Conservation (phyloP, 2,113 vertebrate species). For the Drymodes brunneopygia region DNA sequence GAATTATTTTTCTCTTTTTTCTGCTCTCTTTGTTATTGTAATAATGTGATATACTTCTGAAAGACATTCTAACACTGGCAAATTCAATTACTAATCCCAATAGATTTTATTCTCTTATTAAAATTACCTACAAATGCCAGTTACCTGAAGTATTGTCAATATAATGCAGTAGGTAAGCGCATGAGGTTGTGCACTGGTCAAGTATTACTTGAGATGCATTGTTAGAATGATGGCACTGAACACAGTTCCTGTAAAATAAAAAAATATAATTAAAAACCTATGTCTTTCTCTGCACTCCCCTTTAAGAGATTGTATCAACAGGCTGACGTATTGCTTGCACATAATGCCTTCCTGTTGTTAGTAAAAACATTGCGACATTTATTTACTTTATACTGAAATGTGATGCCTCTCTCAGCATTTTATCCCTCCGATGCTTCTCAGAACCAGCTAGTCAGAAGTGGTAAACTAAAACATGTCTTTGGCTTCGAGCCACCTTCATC, state of each 20-base stretch:
- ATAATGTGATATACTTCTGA: not conserved
- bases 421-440: not conserved
- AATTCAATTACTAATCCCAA: not conserved
- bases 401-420: not conserved
- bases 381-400: conserved; percentile 25
- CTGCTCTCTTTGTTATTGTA: not conserved
- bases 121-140: not conserved
- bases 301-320: not conserved
- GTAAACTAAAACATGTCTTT: not conserved
- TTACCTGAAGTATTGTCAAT: conserved; percentile 80
- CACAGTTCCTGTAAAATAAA: conserved; percentile 80
- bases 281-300: not conserved
- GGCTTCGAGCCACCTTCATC: not conserved
- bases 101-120: not conserved
- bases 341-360: not conserved
- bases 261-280: not conserved
- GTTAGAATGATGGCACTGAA: conserved; percentile 81
- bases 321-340: not conserved
- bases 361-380: conserved; percentile 7
- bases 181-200: conserved; percentile 81
- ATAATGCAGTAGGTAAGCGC: conserved; percentile 75
- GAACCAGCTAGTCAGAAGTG: not conserved
- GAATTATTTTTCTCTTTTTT: not conserved
- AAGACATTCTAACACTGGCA: not conserved
- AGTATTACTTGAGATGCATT: conserved; percentile 70